Evolutionary conservation across 2,113 vertebrate species (phyloP).

Genomic region (Etia nguti): DNA sequence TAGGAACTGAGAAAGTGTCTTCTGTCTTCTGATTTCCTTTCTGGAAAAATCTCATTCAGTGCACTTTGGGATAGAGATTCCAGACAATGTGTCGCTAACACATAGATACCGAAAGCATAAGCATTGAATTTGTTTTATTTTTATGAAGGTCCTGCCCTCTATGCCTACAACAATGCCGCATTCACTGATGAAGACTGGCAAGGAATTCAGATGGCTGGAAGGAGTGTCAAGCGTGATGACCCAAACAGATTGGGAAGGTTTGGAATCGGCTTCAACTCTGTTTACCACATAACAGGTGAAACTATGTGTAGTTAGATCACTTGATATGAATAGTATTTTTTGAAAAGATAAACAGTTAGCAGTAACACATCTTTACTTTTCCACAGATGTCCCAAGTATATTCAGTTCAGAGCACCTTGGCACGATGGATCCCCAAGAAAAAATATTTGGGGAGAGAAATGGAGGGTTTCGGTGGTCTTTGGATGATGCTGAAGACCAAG

Average conservation of each 20-base stretch:
- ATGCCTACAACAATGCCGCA: slow-evolving; percentile 76
- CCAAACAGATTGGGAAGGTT: slow-evolving; percentile 80
- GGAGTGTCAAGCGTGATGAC: slow-evolving; percentile 76
- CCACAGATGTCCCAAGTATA: slow-evolving; percentile 77
- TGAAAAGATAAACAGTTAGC: neutral
- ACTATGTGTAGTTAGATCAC: neutral
- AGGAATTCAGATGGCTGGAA: slow-evolving; percentile 73
- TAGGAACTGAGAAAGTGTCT: too few species aligned
- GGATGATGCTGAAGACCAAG: slow-evolving; percentile 60
- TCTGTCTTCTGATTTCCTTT: too few species aligned
- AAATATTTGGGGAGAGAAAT: slow-evolving; percentile 59
- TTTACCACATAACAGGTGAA: slow-evolving; percentile 83
- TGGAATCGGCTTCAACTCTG: slow-evolving; percentile 82
- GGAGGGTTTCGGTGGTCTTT: slow-evolving; percentile 73
- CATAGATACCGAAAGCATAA: neutral
- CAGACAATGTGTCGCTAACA: neutral
- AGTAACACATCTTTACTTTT: neutral
- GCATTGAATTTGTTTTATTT: neutral
- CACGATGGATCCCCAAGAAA: slow-evolving; percentile 77
- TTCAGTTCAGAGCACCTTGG: slow-evolving; percentile 74
- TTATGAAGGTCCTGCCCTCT: slow-evolving; percentile 76
- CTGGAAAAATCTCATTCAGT: neutral
- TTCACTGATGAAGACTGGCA: slow-evolving; percentile 78
- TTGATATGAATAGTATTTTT: neutral
- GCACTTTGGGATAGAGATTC: neutral